Base-by-base conservation (phyloP, 2,113 vertebrate genomes). In the Phyllostomus discolor region DNA sequence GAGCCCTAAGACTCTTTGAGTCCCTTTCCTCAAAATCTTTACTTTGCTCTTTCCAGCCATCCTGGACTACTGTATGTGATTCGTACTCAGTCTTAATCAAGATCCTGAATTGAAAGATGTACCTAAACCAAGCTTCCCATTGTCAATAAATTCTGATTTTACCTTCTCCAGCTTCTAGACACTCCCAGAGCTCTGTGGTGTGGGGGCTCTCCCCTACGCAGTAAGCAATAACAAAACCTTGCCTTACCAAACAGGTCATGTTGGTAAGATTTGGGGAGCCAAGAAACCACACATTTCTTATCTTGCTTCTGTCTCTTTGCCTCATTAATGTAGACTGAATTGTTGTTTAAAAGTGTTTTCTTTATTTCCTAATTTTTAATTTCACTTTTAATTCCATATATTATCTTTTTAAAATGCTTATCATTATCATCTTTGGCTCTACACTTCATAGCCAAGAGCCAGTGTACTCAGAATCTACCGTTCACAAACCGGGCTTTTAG, bases 401-500 rank as follows among this genome's bases (percentile, higher is more conserved):
- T 70, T 62, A 38, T 38, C 59, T 33, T 75, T 75, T 66, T 33
- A 33, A 33, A 7, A 11, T 50, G 33, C 33, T 76, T 76, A 48
- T 50, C 5, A 31, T 14, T 6, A 5, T 31, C 19, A 33, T 31
- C 24, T 69, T 80, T 89, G 57, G 4, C 12, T 62, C 54, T 73
- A n/a, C 0, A 20, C 2, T 69, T 72, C 26, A 3, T 31, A 75
- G 15, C 33, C 31, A 57, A 22, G 41, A 69, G 14, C 69, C 43
- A 15, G 1, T 48, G 46, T 22, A 5, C 2, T 46, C 6, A 41
- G 6, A 3, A 4, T 31, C 22, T 43, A 9, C 28, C 17, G 9
- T 50, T 75, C n/a, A 57, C 4, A 66, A 33, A 10, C 15, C 41
- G 28, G 15, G 0, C 10, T 64, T 1, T 88, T 14, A 48, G 11